Base-by-base conservation (phyloP, 1,140 invertebrate genomes). In the Pseudomyrmex dendroicus region DNA sequence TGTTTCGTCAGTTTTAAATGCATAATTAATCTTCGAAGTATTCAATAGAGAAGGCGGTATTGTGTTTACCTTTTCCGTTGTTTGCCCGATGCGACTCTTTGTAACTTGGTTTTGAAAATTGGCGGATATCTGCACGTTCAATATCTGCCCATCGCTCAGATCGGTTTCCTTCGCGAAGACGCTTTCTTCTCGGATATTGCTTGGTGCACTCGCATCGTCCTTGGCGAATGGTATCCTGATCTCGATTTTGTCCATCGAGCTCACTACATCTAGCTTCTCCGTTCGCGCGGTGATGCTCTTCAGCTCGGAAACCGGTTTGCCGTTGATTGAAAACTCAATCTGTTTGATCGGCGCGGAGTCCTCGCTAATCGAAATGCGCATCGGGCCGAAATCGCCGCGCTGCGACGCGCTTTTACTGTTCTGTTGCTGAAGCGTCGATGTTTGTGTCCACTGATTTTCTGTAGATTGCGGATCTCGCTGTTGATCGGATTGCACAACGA, bases 321-420 rank as follows among this genome's bases (percentile, higher is more conserved):
- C 89, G 10, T 91, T 91, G 63, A 91, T 88, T 20, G 73, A 87
- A 50, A 91, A 85, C 48, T 91, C 90, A 66, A 91, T 84, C 35
- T 90, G 87, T 61, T 86, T 89, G 17, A 90, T 56, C 0, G 89
- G 84, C 0, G 78, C 61, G 0, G 84, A 80, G 61, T 73, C 62
- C 59, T 91, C 90, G 22, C 85, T 87, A 12, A 91, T 88, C 9
- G 86, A 90, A 44, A 91, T 88, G 22, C 72, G 73, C 88, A 91
- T 85, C 48, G 86, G 73, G 4, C 74, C 82, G 22, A 76, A 86
- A 61, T 84, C 80, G 0, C 17, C 35, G 48, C 20, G 52, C 46
- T 57, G 61, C 54, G 54, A 13, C 20, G 56, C 84, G 25, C 50
- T 83, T 61, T 68, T 61, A 1, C 12, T 13, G 10, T 9, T 57